Conservation (phyloP, 1,140 invertebrate genomes). For the Oryzaephilus surinamensis region DNA sequence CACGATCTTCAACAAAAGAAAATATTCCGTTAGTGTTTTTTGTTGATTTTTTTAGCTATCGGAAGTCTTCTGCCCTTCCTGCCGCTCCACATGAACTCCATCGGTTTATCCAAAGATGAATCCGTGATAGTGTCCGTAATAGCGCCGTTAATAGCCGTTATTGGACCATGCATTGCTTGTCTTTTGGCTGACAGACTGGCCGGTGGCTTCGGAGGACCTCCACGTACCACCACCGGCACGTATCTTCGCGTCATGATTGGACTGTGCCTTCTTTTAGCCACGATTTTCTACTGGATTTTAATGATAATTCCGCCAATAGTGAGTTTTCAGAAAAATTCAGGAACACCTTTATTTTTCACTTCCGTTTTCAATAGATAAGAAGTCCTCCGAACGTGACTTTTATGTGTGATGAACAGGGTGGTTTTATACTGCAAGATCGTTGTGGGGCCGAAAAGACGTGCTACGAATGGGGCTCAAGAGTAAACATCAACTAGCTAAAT, state of each 20-base stretch:
- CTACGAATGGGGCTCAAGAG: slow-evolving; percentile 46
- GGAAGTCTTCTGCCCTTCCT: slow-evolving; percentile 67
- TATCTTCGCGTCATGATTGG: slow-evolving; percentile 58
- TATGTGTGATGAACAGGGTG: slow-evolving; percentile 52
- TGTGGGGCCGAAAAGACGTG: slow-evolving; percentile 50
- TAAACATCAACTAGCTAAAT: not conserved
- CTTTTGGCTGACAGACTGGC: slow-evolving; percentile 57
- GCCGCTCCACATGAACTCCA: slow-evolving; percentile 55
- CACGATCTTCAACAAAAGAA: slow-evolving; percentile 2
- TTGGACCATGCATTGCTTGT: slow-evolving; percentile 55
- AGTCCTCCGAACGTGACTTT: slow-evolving; percentile 51
- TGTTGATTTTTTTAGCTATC: slow-evolving; percentile 46
- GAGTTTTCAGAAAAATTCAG: slow-evolving; percentile 25
- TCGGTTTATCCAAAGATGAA: slow-evolving; percentile 59
- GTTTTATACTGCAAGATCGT: slow-evolving; percentile 55
- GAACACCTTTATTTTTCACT: not conserved
- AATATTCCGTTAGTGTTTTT: slow-evolving; percentile 2
- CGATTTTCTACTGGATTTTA: slow-evolving; percentile 53
- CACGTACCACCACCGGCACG: slow-evolving; percentile 34
- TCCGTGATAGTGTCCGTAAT: slow-evolving; percentile 60
- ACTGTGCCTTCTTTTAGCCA: slow-evolving; percentile 51
- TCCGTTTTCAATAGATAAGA: slow-evolving; percentile 34
- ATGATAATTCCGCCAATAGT: slow-evolving; percentile 52
- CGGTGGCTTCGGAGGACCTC: slow-evolving; percentile 36
- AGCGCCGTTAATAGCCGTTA: slow-evolving; percentile 57